Percentiles rank a stretch among this genome's conserved stretches.
These are phyloP conservation scores for Polyommatus iphigenia DNA, from an alignment of 2,888 invertebrate species.

Conservation along the genomic window DNA sequence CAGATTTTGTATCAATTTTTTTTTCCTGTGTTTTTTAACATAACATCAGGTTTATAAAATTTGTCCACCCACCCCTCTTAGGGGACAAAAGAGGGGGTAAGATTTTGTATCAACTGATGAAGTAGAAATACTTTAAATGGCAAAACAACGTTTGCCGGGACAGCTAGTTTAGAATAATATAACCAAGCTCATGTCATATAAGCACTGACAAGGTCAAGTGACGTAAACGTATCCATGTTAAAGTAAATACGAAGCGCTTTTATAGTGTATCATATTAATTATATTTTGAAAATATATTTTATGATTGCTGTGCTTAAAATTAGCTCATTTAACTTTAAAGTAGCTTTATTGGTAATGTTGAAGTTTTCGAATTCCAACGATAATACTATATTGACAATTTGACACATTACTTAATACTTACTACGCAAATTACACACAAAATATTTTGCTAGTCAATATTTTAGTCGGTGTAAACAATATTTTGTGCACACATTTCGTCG, in stretches of 20 bases:
- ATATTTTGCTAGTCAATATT: background rate
- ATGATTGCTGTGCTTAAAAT: background rate
- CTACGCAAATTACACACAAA: background rate
- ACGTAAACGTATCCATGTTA: too few species aligned
- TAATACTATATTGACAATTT: background rate
- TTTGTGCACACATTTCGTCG: background rate
- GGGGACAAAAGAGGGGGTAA: too few species aligned
- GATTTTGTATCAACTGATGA: too few species aligned
- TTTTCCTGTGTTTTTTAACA: too few species aligned
- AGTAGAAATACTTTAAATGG: constrained; percentile 43
- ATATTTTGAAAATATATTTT: background rate
- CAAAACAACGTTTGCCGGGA: too few species aligned
- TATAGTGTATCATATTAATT: background rate
- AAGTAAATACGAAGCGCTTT: too few species aligned
- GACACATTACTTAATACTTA: background rate
- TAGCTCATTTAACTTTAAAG: background rate
- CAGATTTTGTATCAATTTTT: too few species aligned
- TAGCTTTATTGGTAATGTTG: background rate
- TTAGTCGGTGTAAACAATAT: background rate
- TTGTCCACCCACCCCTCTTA: too few species aligned
- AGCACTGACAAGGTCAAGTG: too few species aligned
- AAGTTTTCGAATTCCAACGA: background rate
- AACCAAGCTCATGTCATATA: too few species aligned
- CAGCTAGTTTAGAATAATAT: too few species aligned
- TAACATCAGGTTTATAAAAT: too few species aligned